phyloP scores from a whole-genome alignment of 2,888 invertebrate species.

The Drosophila basisetae region DNA sequence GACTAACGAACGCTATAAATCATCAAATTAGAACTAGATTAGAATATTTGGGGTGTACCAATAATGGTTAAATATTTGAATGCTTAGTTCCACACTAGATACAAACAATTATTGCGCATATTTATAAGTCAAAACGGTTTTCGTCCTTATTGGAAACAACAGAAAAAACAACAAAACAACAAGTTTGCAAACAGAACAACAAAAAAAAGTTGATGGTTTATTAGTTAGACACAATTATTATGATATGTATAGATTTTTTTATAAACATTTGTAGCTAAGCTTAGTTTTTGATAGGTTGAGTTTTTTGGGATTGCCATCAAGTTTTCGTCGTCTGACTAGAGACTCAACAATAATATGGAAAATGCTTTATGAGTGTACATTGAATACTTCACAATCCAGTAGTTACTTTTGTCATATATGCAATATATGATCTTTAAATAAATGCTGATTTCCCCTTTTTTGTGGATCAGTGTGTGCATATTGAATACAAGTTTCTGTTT shows the following conservation, averaged over 20 bases:
- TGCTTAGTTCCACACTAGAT: slow-evolving; percentile 24
- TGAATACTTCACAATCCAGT: slow-evolving; percentile 74
- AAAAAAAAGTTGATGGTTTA: slow-evolving; percentile 29
- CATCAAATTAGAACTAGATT: slow-evolving; percentile 22
- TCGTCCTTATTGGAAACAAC: slow-evolving; percentile 74
- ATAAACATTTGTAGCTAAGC: slow-evolving; percentile 55
- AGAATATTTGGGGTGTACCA: slow-evolving; percentile 28
- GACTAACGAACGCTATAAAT: slow-evolving; percentile 43
- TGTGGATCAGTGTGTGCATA: slow-evolving; percentile 68
- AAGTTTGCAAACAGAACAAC: slow-evolving; percentile 10
- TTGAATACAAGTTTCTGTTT: slow-evolving; percentile 42
- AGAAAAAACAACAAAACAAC: neutral
- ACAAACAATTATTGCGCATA: slow-evolving; percentile 25
- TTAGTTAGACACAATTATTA: slow-evolving; percentile 74
- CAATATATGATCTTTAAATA: slow-evolving; percentile 66
- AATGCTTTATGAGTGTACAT: slow-evolving; percentile 52
- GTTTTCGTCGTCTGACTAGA: slow-evolving; percentile 19
- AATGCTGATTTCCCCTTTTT: slow-evolving; percentile 70
- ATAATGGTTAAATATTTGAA: slow-evolving; percentile 26
- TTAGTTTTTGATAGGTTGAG: slow-evolving; percentile 73
- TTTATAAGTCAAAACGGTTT: slow-evolving; percentile 66
- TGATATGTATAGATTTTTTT: slow-evolving; percentile 58
- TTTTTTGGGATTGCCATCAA: slow-evolving; percentile 39
- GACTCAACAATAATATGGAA: slow-evolving; percentile 34
- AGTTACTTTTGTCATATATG: slow-evolving; percentile 78